Evolutionary conservation across 2,797 vertebrate species (phyloP).

Genomic region (Tamandua tetradactyla): DNA sequence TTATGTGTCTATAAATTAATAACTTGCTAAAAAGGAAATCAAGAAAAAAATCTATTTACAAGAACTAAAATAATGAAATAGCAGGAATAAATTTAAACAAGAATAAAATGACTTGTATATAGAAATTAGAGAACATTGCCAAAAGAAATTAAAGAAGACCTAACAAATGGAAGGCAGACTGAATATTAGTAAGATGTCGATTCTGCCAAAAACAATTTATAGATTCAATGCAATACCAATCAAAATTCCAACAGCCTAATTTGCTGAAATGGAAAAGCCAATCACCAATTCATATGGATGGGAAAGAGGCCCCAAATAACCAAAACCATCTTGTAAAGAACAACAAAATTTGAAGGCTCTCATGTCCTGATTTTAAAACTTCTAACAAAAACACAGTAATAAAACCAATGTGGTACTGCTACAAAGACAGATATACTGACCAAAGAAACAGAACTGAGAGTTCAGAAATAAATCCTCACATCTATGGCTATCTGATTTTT

Average conservation of each 20-base stretch:
- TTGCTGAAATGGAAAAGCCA: neutral
- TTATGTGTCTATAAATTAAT: too few species aligned
- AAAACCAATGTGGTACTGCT: too few species aligned
- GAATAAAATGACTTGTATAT: neutral
- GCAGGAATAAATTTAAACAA: neutral
- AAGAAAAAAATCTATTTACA: too few species aligned
- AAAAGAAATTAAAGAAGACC: neutral
- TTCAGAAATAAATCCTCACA: too few species aligned
- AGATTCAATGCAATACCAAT: neutral
- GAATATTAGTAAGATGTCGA: neutral
- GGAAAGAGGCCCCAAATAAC: too few species aligned
- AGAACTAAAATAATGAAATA: too few species aligned
- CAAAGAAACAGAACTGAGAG: too few species aligned
- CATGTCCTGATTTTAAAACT: too few species aligned
- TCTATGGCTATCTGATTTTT: too few species aligned
- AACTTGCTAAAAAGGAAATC: too few species aligned
- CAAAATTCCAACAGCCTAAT: neutral
- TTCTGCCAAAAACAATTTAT: neutral
- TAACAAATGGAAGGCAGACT: neutral
- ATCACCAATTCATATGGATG: neutral
- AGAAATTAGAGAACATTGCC: neutral
- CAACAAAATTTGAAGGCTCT: neutral
- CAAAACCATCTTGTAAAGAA: neutral
- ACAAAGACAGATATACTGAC: too few species aligned
- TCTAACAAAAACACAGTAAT: too few species aligned